Conservation (phyloP, 37 sponge, comb jelly and placozoan genomes). For the Oscarella lobularis region DNA sequence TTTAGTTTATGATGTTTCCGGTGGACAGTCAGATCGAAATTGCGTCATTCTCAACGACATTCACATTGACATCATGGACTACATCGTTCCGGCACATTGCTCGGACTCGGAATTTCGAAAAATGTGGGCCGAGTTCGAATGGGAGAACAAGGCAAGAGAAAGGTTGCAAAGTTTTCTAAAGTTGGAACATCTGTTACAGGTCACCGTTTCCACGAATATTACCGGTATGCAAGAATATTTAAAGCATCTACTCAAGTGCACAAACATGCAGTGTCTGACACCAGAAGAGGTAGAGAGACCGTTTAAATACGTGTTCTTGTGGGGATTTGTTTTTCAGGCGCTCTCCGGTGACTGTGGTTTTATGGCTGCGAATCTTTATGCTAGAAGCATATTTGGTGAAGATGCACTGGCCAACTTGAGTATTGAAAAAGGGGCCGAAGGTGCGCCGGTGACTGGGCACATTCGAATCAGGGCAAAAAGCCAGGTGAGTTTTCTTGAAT, state of each 20-base stretch:
- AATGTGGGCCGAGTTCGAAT: constrained; percentile 99
- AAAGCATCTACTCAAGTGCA: constrained; percentile 65
- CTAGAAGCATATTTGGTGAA: constrained; percentile 93
- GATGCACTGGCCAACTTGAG: constrained; percentile 97
- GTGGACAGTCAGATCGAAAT: constrained; percentile 79
- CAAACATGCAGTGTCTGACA: constrained; percentile 96
- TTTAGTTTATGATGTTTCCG: constrained; percentile 92
- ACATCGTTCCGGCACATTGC: constrained; percentile 88
- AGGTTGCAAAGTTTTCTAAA: neutral
- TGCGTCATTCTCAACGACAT: constrained; percentile 97
- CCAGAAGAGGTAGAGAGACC: constrained; percentile 58
- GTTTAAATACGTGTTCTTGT: constrained; percentile 5
- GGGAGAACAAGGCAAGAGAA: constrained; percentile 90
- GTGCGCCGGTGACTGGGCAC: constrained; percentile 72
- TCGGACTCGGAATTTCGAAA: constrained; percentile 88
- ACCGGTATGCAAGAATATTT: constrained; percentile 61
- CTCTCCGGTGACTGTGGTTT: constrained; percentile 93
- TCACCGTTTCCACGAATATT: constrained; percentile 84
- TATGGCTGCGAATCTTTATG: constrained; percentile 96
- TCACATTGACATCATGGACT: constrained; percentile 99
- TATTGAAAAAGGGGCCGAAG: constrained; percentile 46
- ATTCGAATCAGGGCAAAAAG: constrained; percentile 94
- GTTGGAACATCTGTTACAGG: constrained; percentile 8
- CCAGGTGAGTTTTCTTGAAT: constrained; percentile 41
- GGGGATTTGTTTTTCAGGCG: constrained; percentile 28